These are phyloP conservation scores for Temnothorax rugatulus DNA, from an alignment of 2,888 invertebrate genomes.

Conservation along the genomic window DNA sequence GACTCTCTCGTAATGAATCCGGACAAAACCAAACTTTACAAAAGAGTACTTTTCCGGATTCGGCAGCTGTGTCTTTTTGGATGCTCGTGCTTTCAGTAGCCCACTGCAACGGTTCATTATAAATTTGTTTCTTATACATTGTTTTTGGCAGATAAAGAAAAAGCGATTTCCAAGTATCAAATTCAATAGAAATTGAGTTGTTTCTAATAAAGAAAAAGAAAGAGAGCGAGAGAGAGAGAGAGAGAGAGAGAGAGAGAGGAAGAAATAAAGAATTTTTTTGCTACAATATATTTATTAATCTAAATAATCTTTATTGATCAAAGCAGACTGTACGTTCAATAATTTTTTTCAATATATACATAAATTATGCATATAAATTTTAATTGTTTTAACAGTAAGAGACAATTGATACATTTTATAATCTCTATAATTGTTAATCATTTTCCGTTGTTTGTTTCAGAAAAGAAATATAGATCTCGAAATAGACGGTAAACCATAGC, in stretches of 20 bases:
- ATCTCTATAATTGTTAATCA: slow-evolving; percentile 3
- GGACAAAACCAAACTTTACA: slow-evolving; percentile 8
- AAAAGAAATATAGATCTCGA: not conserved
- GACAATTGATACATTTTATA: not conserved
- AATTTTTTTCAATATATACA: not conserved
- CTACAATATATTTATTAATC: not conserved
- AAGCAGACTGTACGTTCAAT: not conserved
- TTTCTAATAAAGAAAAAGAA: not conserved
- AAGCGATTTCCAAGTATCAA: not conserved
- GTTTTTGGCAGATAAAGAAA: not conserved
- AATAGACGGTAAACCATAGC: not conserved
- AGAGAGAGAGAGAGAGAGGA: too few species aligned
- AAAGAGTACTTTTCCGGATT: slow-evolving; percentile 25
- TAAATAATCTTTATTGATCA: not conserved
- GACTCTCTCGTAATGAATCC: slow-evolving; percentile 9
- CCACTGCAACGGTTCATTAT: not conserved
- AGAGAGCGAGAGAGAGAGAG: too few species aligned
- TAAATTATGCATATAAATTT: not conserved
- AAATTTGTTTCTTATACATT: not conserved
- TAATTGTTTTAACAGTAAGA: not conserved
- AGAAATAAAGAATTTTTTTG: not conserved
- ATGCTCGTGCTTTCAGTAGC: not conserved
- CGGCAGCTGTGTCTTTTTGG: not conserved
- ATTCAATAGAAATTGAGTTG: not conserved
- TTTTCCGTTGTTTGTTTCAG: not conserved